Evolutionary conservation across 2,113 vertebrate genomes (phyloP), one percentile per base, ranked within the genome.

Genomic region (Origma solitaria): DNA sequence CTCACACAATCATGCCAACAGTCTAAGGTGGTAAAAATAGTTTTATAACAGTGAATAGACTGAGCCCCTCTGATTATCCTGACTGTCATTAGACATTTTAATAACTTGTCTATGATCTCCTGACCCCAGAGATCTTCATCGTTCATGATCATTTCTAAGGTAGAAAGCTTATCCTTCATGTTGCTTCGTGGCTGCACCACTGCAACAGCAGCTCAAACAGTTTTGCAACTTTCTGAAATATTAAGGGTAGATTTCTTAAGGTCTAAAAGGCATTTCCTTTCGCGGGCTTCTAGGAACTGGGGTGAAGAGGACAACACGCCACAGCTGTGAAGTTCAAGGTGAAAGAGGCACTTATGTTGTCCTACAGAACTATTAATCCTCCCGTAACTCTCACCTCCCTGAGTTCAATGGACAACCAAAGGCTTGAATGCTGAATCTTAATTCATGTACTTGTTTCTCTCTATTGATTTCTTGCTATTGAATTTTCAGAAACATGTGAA

Each of bases 361-460:
- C 54, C 68, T 91, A 40, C 66, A 73, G 82, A 65, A 37, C 56
- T 75, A 82, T 60, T 93, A 66, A 83, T 94, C 58, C 84, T 82
- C 57, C 70, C 45, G 68, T 91, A 54, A 82, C 78, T 86, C 58
- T 62, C 47, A 38, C 12, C 38, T 88, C 77, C 19, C 23, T 0
- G 10, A 77, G 54, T 69, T 94, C 90, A 87, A 86, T 83, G 85
- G 14, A 70, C 31, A 72, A 82, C 79, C 58, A 76, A 84, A 86
- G 11, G n/a, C 49, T 79, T 70, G 42, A 66, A 78, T 86, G 82
- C 19, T 90, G 90, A 86, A 93, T 94, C 68, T 93, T 80, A 95
- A 96, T 94, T 86, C 51, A 24, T 61, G 45, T 66, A 86, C 70
- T 94, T 90, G 19, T 54, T 95, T 89, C 71, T 84, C 49, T 84